Base-by-base conservation (phyloP, 2,113 vertebrate species). In the Nothoprocta perdicaria region DNA sequence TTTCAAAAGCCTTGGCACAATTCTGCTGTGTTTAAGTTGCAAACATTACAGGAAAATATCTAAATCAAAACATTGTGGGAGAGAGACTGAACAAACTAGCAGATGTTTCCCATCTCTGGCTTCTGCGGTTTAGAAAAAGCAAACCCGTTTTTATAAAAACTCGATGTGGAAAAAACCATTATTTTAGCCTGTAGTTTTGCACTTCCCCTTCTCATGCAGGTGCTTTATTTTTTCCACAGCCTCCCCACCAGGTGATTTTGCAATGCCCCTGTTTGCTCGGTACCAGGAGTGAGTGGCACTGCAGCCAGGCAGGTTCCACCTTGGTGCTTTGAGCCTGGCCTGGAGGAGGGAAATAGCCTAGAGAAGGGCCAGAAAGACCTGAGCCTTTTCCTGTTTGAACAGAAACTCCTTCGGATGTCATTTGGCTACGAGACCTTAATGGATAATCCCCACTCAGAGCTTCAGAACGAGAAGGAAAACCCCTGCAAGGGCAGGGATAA, bases 21-120 rank as follows among this genome's bases (percentile, higher is more conserved):
- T 83, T 93, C 57, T 40, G 82, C 10, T 78, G 65, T 95, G 87
- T 92, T 96, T 83, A 80, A 87, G 92, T 92, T 89, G 76, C 66
- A 80, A 73, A 80, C 72, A 12, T 87, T 88, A 75, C 82, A 91
- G 84, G 91, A 85, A 89, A 92, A 92, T 89, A 93, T 78, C 80
- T 86, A 91, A 92, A 95, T 81, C 65, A 92, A 93, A 96, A 94
- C 89, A 94, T n/a, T 86, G 94, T 95, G 82, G 89, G 92, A 84
- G 92, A 90, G 86, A 89, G 78, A 31, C 62, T 41, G 91, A 8
- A 10, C 78, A 76, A 93, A 73, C 2, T 61, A 96, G 77, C 91
- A 92, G 94, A 92, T 94, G 94, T 96, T 95, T 93, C 50, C 92
- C 60, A 82, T 89, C 84, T 89, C 72, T 73, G 79, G 72, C 88